Evolutionary conservation across 2,888 invertebrate genomes (phyloP).

Genomic region (Anthrax anthrax): DNA sequence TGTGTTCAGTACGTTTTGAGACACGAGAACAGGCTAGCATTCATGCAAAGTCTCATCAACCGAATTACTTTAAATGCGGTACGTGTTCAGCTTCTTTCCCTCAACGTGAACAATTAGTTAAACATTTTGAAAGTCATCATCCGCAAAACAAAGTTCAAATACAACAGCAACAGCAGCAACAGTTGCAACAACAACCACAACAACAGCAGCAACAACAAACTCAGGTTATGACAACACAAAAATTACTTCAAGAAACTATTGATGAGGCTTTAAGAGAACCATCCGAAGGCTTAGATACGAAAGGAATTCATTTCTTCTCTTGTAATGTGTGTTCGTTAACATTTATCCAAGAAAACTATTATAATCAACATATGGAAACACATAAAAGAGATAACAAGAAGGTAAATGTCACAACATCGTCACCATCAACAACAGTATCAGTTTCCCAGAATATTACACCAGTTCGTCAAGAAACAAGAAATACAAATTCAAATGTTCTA

Average conservation of each 20-base stretch:
- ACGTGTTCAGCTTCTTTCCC: constrained; percentile 32
- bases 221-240: constrained; percentile 24
- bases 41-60: constrained; percentile 34
- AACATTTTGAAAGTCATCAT: constrained; percentile 35
- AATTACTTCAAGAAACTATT: constrained; percentile 33
- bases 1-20: constrained; percentile 34
- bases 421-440: constrained; percentile 9
- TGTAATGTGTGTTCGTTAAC: constrained; percentile 35
- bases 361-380: constrained; percentile 35
- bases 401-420: too few relatives aligned
- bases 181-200: constrained; percentile 4
- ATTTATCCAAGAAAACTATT: constrained; percentile 34
- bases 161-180: constrained; percentile 15
- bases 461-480: constrained; percentile 19
- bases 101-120: constrained; percentile 30
- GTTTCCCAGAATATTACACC: constrained; percentile 13
- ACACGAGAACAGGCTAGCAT: constrained; percentile 33
- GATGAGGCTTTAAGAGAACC: constrained; percentile 34
- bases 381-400: constrained; percentile 29
- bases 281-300: constrained; percentile 17
- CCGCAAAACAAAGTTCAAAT: constrained; percentile 14
- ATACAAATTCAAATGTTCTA: constrained; percentile 14
- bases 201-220: constrained; percentile 5
- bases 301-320: constrained; percentile 34
- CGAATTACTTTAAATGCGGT: constrained; percentile 34